phyloP scores from a whole-genome alignment of 2,888 invertebrate genomes.

The Candidula unifasciata region DNA sequence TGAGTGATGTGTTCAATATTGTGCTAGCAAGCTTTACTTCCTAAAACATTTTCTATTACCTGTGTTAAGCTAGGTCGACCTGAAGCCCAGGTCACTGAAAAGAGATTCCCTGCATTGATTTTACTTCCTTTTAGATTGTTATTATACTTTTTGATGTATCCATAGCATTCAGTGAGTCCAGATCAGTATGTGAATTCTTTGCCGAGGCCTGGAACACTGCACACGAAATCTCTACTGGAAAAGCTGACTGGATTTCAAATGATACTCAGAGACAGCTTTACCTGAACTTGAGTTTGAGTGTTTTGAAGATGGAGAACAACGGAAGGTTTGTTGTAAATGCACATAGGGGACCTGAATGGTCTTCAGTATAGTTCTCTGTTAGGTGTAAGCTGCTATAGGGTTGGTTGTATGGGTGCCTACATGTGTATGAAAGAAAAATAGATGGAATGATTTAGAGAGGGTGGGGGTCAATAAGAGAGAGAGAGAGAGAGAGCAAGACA shows the following conservation, averaged over 20 bases:
- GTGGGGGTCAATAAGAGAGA: neutral
- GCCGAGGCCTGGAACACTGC: constrained; percentile 7
- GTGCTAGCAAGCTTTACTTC: no score
- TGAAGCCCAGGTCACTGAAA: no score
- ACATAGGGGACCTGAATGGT: no score
- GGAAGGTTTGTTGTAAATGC: neutral
- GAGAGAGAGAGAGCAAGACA: neutral
- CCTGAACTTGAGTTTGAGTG: neutral
- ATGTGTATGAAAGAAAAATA: no score
- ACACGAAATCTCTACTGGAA: neutral
- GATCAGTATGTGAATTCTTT: constrained; percentile 45
- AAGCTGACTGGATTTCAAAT: neutral
- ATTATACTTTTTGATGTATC: neutral
- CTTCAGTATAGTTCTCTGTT: no score
- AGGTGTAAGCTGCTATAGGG: no score
- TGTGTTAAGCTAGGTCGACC: neutral
- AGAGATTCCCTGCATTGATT: no score
- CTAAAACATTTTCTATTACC: neutral
- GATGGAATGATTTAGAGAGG: no score
- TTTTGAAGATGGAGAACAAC: neutral
- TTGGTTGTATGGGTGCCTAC: no score
- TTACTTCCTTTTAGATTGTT: no score
- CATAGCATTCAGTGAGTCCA: neutral
- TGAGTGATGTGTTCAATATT: no score
- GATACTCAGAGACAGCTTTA: neutral